Percentiles rank a stretch among this genome's conserved stretches.
phyloP scores from a whole-genome alignment of 2,888 invertebrate genomes.

The Griposia aprilina region DNA sequence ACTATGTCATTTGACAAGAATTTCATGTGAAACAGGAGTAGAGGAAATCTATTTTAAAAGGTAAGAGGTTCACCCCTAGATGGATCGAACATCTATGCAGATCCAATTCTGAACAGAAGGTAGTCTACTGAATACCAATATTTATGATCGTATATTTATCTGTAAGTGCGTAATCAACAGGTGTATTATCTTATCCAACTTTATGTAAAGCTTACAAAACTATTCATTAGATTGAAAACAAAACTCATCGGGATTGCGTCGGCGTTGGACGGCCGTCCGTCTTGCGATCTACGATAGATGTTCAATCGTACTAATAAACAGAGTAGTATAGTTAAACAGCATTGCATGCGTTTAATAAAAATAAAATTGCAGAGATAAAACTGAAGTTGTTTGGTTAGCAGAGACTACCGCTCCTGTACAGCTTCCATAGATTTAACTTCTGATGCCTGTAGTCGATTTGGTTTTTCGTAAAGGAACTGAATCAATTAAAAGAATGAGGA shows the following conservation, averaged over 20 bases:
- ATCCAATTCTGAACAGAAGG: constrained; percentile 1
- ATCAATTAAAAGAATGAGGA: not conserved
- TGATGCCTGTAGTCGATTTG: not conserved
- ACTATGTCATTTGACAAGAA: not conserved
- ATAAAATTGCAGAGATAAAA: constrained; percentile 38
- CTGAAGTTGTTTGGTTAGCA: not conserved
- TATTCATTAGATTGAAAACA: constrained; percentile 57
- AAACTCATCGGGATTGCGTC: constrained; percentile 40
- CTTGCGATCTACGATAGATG: constrained; percentile 45
- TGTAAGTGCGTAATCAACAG: constrained; percentile 53
- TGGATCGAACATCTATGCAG: not conserved
- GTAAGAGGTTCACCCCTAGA: not conserved
- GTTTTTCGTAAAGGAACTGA: not conserved
- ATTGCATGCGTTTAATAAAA: constrained; percentile 42
- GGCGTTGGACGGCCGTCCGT: constrained; percentile 47
- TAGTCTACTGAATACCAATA: constrained; percentile 44
- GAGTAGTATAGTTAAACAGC: constrained; percentile 13
- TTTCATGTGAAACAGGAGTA: not conserved
- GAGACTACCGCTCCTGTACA: not conserved
- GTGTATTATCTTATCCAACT: constrained; percentile 60
- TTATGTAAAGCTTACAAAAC: constrained; percentile 61
- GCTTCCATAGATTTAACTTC: not conserved
- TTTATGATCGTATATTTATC: constrained; percentile 43
- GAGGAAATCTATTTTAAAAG: not conserved
- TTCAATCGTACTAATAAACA: constrained; percentile 53